Conservation (phyloP, 2,113 vertebrate species). For the Hypanus sabinus region DNA sequence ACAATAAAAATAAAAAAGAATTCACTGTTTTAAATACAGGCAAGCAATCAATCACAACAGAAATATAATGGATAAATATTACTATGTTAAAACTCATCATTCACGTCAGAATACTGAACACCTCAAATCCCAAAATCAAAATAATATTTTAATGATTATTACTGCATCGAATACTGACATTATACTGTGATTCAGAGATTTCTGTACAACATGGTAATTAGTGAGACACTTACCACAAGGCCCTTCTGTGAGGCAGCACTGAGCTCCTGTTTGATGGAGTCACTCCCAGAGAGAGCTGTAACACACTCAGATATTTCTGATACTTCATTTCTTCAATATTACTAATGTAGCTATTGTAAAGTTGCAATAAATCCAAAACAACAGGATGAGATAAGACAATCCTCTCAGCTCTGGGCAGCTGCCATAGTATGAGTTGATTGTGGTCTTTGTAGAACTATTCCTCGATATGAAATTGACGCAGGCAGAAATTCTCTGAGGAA, state of each 20-base stretch:
- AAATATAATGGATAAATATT: neutral
- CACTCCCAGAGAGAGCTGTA: constrained; percentile 98
- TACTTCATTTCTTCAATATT: constrained; percentile 75
- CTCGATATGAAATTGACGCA: neutral
- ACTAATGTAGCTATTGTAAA: neutral
- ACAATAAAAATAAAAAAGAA: neutral
- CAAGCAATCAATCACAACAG: neutral
- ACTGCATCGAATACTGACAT: neutral
- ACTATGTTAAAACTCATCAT: neutral
- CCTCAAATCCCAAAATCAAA: neutral
- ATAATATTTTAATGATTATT: neutral
- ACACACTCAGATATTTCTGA: constrained; percentile 97
- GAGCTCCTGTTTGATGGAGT: constrained; percentile 92
- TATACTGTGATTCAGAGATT: neutral
- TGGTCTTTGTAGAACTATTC: neutral
- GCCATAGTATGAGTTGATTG: neutral
- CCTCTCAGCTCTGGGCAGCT: neutral
- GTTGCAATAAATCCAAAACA: neutral
- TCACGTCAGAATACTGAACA: neutral
- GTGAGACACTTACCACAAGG: constrained; percentile 78
- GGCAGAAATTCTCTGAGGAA: neutral
- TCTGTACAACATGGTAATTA: neutral
- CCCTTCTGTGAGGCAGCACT: constrained; percentile 88
- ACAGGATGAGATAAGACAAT: neutral
- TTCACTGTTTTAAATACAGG: neutral